These are phyloP conservation scores for Papilio glaucus DNA, from an alignment of 1,140 invertebrate species.

Conservation along the genomic window DNA sequence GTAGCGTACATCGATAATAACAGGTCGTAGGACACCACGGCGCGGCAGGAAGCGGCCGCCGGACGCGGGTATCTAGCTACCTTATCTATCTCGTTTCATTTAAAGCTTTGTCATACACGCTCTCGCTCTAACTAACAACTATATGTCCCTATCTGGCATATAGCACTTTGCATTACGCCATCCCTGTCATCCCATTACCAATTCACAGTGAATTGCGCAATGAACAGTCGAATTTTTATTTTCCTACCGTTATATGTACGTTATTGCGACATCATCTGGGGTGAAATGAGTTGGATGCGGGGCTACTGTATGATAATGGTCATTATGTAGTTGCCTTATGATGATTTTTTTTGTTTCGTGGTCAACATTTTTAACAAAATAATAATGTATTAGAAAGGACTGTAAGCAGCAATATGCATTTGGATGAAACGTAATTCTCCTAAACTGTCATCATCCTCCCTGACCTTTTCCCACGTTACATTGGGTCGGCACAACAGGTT, in stretches of 20 bases:
- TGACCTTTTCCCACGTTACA: too few species aligned
- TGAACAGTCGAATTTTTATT: conserved; percentile 74
- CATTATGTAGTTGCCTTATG: conserved; percentile 46
- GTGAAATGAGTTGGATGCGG: conserved; percentile 44
- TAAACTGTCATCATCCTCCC: not conserved
- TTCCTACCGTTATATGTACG: conserved; percentile 70
- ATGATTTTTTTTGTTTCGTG: conserved; percentile 43
- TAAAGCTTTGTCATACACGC: conserved; percentile 64
- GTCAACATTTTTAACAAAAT: not conserved
- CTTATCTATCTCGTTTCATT: conserved; percentile 75
- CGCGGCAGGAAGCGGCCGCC: conserved; percentile 74
- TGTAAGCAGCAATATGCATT: not conserved
- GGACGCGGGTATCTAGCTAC: conserved; percentile 80
- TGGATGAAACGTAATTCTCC: not conserved
- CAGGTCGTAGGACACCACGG: conserved; percentile 47
- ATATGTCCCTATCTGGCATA: conserved; percentile 55
- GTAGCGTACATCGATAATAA: conserved; percentile 46
- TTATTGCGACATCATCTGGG: conserved; percentile 65
- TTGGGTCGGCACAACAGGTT: too few species aligned
- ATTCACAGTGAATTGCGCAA: conserved; percentile 72
- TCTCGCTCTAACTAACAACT: conserved; percentile 54
- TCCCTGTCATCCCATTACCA: conserved; percentile 59
- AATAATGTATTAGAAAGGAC: conserved; percentile 26
- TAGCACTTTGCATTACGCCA: conserved; percentile 43
- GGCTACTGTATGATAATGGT: conserved; percentile 60